These are phyloP conservation scores for Biston stratarius DNA, from an alignment of 2,888 invertebrate genomes.

Conservation along the genomic window DNA sequence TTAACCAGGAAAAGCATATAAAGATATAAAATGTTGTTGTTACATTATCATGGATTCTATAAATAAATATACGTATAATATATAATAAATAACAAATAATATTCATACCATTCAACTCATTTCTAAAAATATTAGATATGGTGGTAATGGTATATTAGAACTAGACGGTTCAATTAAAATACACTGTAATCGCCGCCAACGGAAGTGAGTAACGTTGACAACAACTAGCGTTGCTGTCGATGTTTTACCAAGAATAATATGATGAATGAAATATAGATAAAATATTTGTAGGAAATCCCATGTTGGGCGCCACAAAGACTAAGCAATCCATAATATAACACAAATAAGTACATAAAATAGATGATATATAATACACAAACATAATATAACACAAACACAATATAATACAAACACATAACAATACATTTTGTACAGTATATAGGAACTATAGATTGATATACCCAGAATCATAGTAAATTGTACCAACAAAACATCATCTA, in stretches of 20 bases:
- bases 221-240: no score
- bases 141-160: not conserved
- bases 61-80: not conserved
- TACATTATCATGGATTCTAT: not conserved
- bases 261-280: not conserved
- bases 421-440: not conserved
- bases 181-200: no score
- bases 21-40: not conserved
- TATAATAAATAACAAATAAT: no score
- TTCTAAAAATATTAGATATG: not conserved
- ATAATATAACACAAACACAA: constrained; percentile 36
- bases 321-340: constrained; percentile 2
- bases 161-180: not conserved
- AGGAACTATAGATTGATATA: not conserved
- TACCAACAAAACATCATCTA: not conserved
- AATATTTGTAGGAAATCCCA: not conserved
- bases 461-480: not conserved
- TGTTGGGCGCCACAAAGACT: constrained; percentile 26
- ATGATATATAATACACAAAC: constrained; percentile 29
- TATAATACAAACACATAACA: constrained; percentile 26
- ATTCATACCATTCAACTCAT: no score
- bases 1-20: constrained; percentile 52
- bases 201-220: no score
- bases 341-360: not conserved
- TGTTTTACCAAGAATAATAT: no score